phyloP scores from a whole-genome alignment of 2,888 invertebrate species.

The Taphrorychus bicolor region DNA sequence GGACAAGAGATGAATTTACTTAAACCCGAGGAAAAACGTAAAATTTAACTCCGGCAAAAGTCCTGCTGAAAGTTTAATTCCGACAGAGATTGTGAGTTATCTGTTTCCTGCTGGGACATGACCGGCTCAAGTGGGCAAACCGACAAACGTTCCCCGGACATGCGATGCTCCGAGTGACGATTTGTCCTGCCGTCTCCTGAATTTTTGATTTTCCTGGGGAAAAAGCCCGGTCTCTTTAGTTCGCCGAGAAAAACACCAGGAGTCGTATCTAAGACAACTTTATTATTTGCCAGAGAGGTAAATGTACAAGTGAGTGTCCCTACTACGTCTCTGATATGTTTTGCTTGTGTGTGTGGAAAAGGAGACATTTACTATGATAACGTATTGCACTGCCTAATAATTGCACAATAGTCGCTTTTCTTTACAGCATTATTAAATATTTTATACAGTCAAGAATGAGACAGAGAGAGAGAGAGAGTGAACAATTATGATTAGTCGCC shows the following conservation, averaged over 20 bases:
- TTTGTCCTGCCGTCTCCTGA: conserved; percentile 7
- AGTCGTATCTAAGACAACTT: conserved; percentile 5
- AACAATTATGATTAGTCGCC: background rate
- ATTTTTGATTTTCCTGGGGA: conserved; percentile 14
- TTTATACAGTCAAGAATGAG: background rate
- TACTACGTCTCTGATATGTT: conserved; percentile 7
- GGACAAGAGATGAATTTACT: background rate
- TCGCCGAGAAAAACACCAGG: background rate
- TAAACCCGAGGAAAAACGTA: background rate
- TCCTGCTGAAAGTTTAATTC: conserved; percentile 53
- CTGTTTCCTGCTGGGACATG: conserved; percentile 52
- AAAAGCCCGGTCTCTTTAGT: background rate
- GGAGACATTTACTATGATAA: background rate
- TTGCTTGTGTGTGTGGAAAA: background rate
- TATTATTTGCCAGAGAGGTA: conserved; percentile 6
- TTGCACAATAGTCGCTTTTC: background rate
- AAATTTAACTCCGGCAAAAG: background rate
- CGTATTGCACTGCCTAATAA: conserved; percentile 2
- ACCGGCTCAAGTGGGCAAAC: conserved; percentile 51
- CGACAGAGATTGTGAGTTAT: conserved; percentile 58
- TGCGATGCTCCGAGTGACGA: conserved; percentile 21
- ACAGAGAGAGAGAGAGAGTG: background rate
- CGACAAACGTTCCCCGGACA: conserved; percentile 40
- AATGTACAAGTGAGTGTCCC: conserved; percentile 3
- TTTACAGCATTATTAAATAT: conserved; percentile 1